A percentile compares a stretch with the other conserved stretches of the same genome.
phyloP scores from a whole-genome alignment of 1,140 invertebrate genomes.

The Heliconius nattereri region DNA sequence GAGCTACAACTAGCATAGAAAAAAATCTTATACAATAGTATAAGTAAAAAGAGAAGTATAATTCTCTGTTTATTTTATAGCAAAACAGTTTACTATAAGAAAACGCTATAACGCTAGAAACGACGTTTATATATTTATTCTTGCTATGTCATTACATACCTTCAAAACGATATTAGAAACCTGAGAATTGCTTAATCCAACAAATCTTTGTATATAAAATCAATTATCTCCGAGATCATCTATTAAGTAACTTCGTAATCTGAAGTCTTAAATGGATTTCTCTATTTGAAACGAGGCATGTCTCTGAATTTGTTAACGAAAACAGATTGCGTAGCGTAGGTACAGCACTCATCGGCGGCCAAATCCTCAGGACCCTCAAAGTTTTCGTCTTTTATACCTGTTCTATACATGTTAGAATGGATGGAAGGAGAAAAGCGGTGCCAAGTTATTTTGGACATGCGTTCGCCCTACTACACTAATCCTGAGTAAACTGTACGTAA shows the following conservation, averaged over 20 bases:
- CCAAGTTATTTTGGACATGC: conserved; percentile 19
- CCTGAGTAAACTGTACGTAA: conserved; percentile 33
- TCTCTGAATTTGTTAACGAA: conserved; percentile 51
- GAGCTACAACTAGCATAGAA: too few species aligned
- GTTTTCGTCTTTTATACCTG: background rate
- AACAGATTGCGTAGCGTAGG: conserved; percentile 43
- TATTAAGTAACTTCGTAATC: conserved; percentile 41
- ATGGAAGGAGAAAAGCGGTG: background rate
- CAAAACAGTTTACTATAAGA: too few species aligned
- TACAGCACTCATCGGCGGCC: conserved; percentile 11
- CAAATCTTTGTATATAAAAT: conserved; percentile 25
- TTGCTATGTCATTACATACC: background rate
- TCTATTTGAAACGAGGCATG: conserved; percentile 49
- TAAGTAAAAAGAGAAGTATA: too few species aligned
- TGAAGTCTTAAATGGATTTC: conserved; percentile 46
- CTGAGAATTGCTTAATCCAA: conserved; percentile 1
- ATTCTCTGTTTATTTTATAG: too few species aligned
- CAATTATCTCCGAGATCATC: conserved; percentile 30
- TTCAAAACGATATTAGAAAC: background rate
- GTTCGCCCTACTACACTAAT: conserved; percentile 26
- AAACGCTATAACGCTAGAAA: background rate
- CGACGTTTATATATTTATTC: background rate
- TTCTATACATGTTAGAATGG: conserved; percentile 1
- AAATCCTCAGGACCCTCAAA: background rate
- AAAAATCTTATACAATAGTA: too few species aligned